Percentiles rank a stretch among this genome's conserved stretches.
These are phyloP conservation scores for Solenopsis invicta DNA, from an alignment of 1,140 invertebrate species.

Conservation along the genomic window DNA sequence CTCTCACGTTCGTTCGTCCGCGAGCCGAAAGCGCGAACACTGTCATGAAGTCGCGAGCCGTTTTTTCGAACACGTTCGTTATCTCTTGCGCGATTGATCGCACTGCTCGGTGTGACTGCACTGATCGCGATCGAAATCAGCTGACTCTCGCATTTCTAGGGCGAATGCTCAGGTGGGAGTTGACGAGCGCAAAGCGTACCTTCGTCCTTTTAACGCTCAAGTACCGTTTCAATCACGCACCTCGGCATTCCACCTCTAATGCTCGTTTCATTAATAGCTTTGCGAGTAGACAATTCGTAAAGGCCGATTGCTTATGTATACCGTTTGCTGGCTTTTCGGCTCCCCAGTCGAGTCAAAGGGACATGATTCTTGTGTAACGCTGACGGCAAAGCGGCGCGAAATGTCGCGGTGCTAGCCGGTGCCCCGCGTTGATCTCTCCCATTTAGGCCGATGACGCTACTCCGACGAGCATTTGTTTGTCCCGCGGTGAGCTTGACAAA, in stretches of 20 bases:
- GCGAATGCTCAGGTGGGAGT: slow-evolving; percentile 24
- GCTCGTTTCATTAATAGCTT: slow-evolving; percentile 4
- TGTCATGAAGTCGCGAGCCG: slow-evolving; percentile 61
- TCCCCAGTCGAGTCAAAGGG: slow-evolving; percentile 10
- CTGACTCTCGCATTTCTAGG: slow-evolving; percentile 67
- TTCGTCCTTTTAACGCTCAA: neutral
- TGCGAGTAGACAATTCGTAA: neutral
- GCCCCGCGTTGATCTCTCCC: slow-evolving; percentile 58
- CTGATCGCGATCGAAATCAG: slow-evolving; percentile 43
- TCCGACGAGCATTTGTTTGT: slow-evolving; percentile 62
- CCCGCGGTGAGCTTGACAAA: slow-evolving; percentile 67
- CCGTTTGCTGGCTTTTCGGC: neutral
- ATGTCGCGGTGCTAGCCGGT: slow-evolving; percentile 20
- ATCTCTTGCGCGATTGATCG: slow-evolving; percentile 55
- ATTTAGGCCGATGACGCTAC: slow-evolving; percentile 51
- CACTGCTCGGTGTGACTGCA: slow-evolving; percentile 19
- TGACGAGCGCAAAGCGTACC: neutral
- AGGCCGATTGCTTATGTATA: neutral
- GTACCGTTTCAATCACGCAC: slow-evolving; percentile 15
- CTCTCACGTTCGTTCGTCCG: slow-evolving; percentile 57
- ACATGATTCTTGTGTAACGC: neutral
- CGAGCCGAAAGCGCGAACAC: slow-evolving; percentile 27
- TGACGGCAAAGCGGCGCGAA: neutral
- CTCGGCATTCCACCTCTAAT: neutral
- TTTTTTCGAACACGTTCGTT: slow-evolving; percentile 47